Evolutionary conservation across 2,888 invertebrate genomes (phyloP).

Genomic region (Hyposoter dolosus): DNA sequence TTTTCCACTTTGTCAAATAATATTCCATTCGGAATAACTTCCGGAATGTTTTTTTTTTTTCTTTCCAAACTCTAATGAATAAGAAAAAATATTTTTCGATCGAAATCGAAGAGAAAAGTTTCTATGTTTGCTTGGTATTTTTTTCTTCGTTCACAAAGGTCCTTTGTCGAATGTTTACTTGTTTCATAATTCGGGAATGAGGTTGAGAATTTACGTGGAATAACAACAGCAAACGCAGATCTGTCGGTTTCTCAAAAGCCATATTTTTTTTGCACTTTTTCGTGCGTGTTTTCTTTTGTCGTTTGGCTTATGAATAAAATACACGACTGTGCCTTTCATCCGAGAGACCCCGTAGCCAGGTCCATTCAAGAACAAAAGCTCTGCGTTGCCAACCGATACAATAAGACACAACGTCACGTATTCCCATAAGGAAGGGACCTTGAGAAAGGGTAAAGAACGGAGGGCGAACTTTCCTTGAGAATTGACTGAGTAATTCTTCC

Average conservation of each 20-base stretch:
- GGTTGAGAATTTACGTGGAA: neutral
- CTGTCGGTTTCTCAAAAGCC: neutral
- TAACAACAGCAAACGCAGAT: neutral
- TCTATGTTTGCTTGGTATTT: neutral
- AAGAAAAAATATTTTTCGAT: neutral
- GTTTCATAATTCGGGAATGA: neutral
- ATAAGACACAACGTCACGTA: slow-evolving; percentile 55
- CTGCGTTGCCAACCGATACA: slow-evolving; percentile 20
- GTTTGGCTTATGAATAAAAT: slow-evolving; percentile 38
- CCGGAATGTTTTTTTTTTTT: neutral
- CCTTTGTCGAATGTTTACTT: neutral
- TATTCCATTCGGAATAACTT: neutral
- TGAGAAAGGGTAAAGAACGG: slow-evolving; percentile 57
- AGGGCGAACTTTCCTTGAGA: slow-evolving; percentile 40
- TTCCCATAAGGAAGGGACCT: slow-evolving; percentile 58
- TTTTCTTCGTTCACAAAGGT: neutral
- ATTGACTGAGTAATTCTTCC: slow-evolving; percentile 43
- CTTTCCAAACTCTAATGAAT: neutral
- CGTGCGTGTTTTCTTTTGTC: neutral
- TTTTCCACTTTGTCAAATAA: neutral
- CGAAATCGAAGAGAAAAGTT: neutral
- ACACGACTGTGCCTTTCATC: neutral
- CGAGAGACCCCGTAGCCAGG: slow-evolving; percentile 5
- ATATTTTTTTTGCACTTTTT: slow-evolving; percentile 10
- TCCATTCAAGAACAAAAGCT: slow-evolving; percentile 55